phyloP scores from a whole-genome alignment of 2,888 invertebrate species.

The Pseudolycoriella hygida region DNA sequence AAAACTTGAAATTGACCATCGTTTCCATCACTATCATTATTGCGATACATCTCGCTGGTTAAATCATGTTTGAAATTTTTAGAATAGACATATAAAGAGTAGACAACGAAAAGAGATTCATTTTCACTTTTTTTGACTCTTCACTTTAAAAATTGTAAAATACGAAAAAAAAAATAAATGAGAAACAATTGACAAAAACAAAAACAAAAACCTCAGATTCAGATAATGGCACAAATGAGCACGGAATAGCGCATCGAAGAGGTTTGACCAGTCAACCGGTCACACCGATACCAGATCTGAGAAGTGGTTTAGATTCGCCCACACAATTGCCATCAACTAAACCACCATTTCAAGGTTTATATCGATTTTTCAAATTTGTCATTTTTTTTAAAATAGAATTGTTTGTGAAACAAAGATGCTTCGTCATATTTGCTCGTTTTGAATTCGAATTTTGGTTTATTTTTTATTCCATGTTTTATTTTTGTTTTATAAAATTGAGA shows the following conservation, averaged over 20 bases:
- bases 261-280: constrained; percentile 70
- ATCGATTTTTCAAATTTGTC: constrained; percentile 3
- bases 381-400: constrained; percentile 5
- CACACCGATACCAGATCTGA: constrained; percentile 73
- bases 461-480: constrained; percentile 8
- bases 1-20: no score
- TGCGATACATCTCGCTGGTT: no score
- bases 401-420: neutral
- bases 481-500: constrained; percentile 5
- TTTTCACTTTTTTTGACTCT: no score
- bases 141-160: neutral
- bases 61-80: no score
- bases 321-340: constrained; percentile 23
- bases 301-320: constrained; percentile 32
- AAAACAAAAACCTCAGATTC: no score
- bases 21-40: no score
- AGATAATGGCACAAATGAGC: constrained; percentile 40
- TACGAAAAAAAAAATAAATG: constrained; percentile 2
- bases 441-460: neutral
- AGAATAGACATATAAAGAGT: no score
- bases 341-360: constrained; percentile 29
- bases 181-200: neutral
- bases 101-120: no score
- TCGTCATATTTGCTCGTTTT: constrained; percentile 1
- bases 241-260: constrained; percentile 71